Base-by-base conservation (phyloP, 1,140 invertebrate species). In the Hyles euphorbiae region DNA sequence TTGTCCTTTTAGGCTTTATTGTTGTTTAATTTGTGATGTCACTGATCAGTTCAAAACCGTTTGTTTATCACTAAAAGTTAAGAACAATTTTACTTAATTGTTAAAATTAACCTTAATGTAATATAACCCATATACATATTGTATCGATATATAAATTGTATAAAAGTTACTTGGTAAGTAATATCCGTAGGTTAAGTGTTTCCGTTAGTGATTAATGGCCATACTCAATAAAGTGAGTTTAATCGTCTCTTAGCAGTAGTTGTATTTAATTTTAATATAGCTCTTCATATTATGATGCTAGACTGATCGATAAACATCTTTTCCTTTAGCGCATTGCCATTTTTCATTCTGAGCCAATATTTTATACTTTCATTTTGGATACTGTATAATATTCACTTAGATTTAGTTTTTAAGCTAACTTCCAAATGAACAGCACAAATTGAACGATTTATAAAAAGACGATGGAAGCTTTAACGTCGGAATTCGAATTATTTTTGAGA, bases 371-470 rank as follows among this genome's bases (percentile, higher is more conserved):
- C 53, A 56, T 74, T 75, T 76, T 70, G 50, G 54, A 67, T 68
- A 76, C 64, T 75, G 72, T 79, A 74, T 64, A 71, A 75, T 77
- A 76, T 72, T 61, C 61, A 67, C 56, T 53, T 83, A 85, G 72
- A 57, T 73, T 74, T 76, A 74, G 70, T 68, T 69, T 49, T 66
- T 63, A 70, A 66, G 68, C 63, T 51, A 61, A 83, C 83, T 85
- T 88, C 82, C 83, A 86, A 75, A 70, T 65, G 67, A 78, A 80
- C 68, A 77, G 85, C 85, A 88, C 85, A 88, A 88, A 87, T 70
- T 67, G 68, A 65, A 59, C 53, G 61, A 51, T 62, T 58, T 47
- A 22, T 22, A 46, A 57, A 68, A 61, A 56, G 67, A 73, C 65
- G 65, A 56, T 54, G 63, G 40, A 59, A 70, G 70, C 72, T 76